Percentiles rank a stretch among this genome's conserved stretches.
phyloP scores from a whole-genome alignment of 2,888 invertebrate genomes.

The Diarsia brunnea region DNA sequence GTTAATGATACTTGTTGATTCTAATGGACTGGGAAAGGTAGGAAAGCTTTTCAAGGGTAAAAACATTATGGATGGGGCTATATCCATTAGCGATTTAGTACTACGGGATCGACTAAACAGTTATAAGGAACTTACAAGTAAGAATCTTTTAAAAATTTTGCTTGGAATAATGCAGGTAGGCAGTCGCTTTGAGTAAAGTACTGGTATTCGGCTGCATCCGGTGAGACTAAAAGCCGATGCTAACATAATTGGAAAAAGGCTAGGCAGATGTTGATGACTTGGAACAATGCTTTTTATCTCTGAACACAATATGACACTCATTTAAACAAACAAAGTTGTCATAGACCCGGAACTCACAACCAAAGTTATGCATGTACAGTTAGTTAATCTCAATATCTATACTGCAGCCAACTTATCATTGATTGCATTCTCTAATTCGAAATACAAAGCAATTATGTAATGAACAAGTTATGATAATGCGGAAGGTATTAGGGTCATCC shows the following conservation, averaged over 20 bases:
- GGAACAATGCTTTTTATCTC: not conserved
- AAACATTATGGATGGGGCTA: not conserved
- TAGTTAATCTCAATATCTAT: conserved; percentile 60
- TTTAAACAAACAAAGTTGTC: conserved; percentile 14
- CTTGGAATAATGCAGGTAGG: not conserved
- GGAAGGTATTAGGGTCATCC: conserved; percentile 61
- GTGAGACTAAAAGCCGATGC: too few species aligned
- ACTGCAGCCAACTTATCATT: conserved; percentile 49
- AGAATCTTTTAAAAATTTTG: not conserved
- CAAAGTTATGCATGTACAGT: conserved; percentile 52
- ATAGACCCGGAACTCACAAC: conserved; percentile 32
- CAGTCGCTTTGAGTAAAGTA: too few species aligned
- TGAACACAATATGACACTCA: not conserved
- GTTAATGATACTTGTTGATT: conserved; percentile 57
- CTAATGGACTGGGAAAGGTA: conserved; percentile 12
- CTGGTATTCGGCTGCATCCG: too few species aligned
- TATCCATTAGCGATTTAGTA: not conserved
- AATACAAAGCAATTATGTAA: conserved; percentile 65
- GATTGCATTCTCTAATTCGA: conserved; percentile 63
- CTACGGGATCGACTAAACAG: not conserved
- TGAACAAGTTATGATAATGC: conserved; percentile 66
- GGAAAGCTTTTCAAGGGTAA: conserved; percentile 23
- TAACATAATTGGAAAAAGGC: too few species aligned
- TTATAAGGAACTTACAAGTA: not conserved
- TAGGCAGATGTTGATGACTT: too few species aligned